Base-by-base conservation (phyloP, 2,113 vertebrate genomes). In the Labeo rohita region DNA sequence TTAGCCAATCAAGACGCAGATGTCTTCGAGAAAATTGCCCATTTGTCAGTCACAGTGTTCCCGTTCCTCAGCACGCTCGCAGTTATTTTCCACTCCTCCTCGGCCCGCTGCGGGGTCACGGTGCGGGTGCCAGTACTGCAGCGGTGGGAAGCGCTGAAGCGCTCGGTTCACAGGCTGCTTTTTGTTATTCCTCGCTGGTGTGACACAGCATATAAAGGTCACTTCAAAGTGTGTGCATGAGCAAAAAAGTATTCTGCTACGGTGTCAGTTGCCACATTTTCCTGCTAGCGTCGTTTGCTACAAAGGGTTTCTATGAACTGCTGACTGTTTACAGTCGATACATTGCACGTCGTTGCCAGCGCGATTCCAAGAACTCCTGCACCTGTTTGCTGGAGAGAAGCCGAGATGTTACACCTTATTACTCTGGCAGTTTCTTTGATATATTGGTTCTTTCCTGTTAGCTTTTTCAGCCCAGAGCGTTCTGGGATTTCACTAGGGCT, bases 101-200 rank as follows among this genome's bases (percentile, higher is more conserved):
- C 59, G 39, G 72, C 49, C 50, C 5, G 61, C 80, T 70, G 21
- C 59, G 36, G 87, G 75, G 86, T 78, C 68, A 84, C 18, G 50
- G 50, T 68, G 78, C 28, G 85, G 81, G 81, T 79, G 82, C 89
- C 82, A 86, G 87, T 45, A 83, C 68, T 68, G 63, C 28, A n/a
- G 83, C 6, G 43, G 70, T 87, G 85, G 89, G 89, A 90, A 88
- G 87, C 13, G 5, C 36, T 79, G 16, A 68, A 36, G 52, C 82
- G 16, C 52, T 74, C 43, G 0, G 74, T 90, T 90, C 89, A 86
- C 89, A 90, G 85, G 54, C 87, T 72, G 78, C 8, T 49, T 86
- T 86, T 84, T 86, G 81, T 86, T 82, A 49, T 84, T 54, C 28
- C 66, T 73, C 15, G 54, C 56, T 76, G 74, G 54, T 61, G 54